A percentile compares a stretch with the other conserved stretches of the same genome.
phyloP scores from a whole-genome alignment of 1,140 invertebrate genomes.

The Hypothenemus hampei region DNA sequence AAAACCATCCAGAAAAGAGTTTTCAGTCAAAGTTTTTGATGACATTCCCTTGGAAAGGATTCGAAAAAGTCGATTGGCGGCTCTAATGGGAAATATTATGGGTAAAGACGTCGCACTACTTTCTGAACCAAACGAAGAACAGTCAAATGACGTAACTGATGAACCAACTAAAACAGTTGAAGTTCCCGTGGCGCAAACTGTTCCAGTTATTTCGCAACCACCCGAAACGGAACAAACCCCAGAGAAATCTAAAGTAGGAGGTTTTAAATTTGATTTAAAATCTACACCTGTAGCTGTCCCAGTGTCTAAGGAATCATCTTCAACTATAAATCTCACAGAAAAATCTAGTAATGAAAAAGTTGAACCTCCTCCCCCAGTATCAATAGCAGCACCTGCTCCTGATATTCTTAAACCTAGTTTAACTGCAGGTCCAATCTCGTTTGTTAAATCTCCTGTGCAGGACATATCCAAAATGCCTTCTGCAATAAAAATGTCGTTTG shows the following conservation, averaged over 20 bases:
- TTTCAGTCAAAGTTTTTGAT: constrained; percentile 35
- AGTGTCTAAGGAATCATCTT: too few species aligned
- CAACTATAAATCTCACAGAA: too few species aligned
- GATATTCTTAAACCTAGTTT: too few species aligned
- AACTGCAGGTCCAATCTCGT: too few species aligned
- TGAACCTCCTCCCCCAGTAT: too few species aligned
- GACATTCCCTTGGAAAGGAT: constrained; percentile 34
- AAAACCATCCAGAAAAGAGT: constrained; percentile 6
- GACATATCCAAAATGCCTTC: too few species aligned
- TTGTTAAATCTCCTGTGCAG: too few species aligned
- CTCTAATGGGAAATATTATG: constrained; percentile 32
- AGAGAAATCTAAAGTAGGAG: neutral
- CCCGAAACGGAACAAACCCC: neutral
- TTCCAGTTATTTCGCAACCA: neutral
- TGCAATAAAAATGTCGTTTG: too few species aligned
- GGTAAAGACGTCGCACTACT: constrained; percentile 28
- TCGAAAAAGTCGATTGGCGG: constrained; percentile 33
- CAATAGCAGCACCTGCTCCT: too few species aligned
- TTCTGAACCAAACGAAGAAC: constrained; percentile 1
- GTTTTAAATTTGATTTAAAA: constrained; percentile 3
- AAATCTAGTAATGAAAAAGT: too few species aligned
- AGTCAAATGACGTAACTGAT: neutral
- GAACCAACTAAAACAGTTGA: too few species aligned
- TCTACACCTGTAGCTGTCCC: neutral
- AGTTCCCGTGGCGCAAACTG: too few species aligned